Base-by-base conservation (phyloP, 1,140 invertebrate species). In the Orchestia grillus region DNA sequence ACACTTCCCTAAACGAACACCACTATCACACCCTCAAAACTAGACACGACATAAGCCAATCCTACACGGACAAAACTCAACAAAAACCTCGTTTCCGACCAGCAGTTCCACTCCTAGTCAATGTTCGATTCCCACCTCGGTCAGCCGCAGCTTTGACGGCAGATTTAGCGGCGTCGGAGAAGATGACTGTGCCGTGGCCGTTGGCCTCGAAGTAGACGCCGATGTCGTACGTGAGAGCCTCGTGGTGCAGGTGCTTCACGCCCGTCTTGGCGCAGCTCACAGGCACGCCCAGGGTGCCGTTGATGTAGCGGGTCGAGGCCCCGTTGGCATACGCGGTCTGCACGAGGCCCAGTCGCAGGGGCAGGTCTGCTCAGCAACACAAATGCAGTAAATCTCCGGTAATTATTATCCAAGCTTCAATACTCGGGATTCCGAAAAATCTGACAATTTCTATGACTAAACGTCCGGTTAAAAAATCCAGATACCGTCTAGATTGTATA, bases 121-220 rank as follows among this genome's bases (percentile, higher is more conserved):
- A n/a, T 16, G 16, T 77, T 19, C 62, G 40, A 77, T 41, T 42
- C 90, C 28, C 43, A 94, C 92, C 92, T 8, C 11, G 45, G 3
- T 95, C 19, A 43, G 96, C 96, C 19, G 96, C 97, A 44, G 97
- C 97, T 97, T 98, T 98, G 6, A 97, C 97, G 15, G 95, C 44
- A 57, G 97, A 90, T 36, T 96, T 96, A 43, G 98, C 98, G 47
- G 97, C 97, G 0, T 98, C 97, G 97, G 98, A 99, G 96, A 99
- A 99, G 0, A 99, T 97, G 19, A 99, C 98, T 0, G 99, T 99
- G 23, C 99, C 99, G 98, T 99, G 99, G 0, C 99, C 99, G 98
- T 99, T 99, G 0, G 99, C 99, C 98, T 99, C 99, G 98, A 99
- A 99, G 97, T 99, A 99, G 40, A 99, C 98, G 6, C 99, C 99